Evolutionary conservation across 2,113 vertebrate species (phyloP), one percentile per base, ranked within the genome.

Genomic region (Aldabrachelys gigantea): DNA sequence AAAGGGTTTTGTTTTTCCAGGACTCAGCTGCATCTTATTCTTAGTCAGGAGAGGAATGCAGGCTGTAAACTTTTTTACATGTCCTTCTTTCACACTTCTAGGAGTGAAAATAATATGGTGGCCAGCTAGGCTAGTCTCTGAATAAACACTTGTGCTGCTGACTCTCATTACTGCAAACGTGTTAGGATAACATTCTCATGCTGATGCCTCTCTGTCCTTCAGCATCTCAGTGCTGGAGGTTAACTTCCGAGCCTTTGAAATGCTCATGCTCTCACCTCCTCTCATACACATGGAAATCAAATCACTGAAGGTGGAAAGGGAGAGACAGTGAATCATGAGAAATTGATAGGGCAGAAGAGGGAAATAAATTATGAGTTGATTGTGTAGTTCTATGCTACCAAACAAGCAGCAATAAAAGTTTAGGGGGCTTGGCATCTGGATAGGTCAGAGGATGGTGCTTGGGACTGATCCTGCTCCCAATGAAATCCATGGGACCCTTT

Each of bases 101-200:
- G 82, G 91, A 91, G 83, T 92, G 88, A 96, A 96, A 97, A 93
- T 92, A 92, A 94, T 96, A 96, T 90, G 78, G 52, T 94, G 84
- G 83, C 50, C 50, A 94, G 80, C 76, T 80, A 90, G 93, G 41
- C 83, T 76, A 82, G 80, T 81, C 56, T 95, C 92, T 97, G 96
- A 97, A 95, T 96, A 97, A 98, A 95, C 96, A 96, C 96, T 93
- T 97, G 87, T 94, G 41, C 79, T 47, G 88, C 89, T 75, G 87
- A 90, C 59, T 93, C 65, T 80, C 85, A 90, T 96, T 96, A 96
- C 93, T 92, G 95, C 94, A 94, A 95, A 98, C 96, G 97, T 97
- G 98, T 98, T 91, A 98, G 94, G 96, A 96, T 96, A 98, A 97
- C 95, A 97, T 97, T 97, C 95, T 97, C 95, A 97, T 98, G 97